Conservation (phyloP, 2,888 invertebrate species). For the Dolichomitus sp. region DNA sequence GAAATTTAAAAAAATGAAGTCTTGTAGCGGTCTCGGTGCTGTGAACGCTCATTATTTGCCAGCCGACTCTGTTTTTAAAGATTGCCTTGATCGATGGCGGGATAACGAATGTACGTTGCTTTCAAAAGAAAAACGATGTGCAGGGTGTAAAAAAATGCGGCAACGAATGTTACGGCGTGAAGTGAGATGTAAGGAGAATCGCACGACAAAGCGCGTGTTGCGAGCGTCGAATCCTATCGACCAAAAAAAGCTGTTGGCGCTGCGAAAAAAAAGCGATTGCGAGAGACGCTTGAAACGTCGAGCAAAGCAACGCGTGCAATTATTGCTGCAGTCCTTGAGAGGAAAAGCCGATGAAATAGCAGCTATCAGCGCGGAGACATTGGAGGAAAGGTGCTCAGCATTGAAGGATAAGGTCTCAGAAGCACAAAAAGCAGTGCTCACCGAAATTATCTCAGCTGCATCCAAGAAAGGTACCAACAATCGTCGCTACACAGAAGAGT, state of each 20-base stretch:
- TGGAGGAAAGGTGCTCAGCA: neutral
- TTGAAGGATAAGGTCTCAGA: neutral
- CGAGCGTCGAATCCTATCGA: conserved; percentile 15
- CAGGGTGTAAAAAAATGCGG: conserved; percentile 20
- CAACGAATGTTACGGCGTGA: conserved; percentile 10
- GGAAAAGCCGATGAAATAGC: conserved; percentile 1
- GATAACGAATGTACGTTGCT: conserved; percentile 35
- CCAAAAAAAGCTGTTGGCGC: conserved; percentile 5
- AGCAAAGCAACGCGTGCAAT: conserved; percentile 2
- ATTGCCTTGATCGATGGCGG: conserved; percentile 20
- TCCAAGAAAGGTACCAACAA: conserved; percentile 7
- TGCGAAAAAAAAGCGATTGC: neutral
- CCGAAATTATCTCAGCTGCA: conserved; percentile 25
- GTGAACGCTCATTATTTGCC: conserved; percentile 27
- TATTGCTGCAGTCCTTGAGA: conserved; percentile 8
- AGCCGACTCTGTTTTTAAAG: conserved; percentile 1
- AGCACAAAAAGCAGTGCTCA: conserved; percentile 5
- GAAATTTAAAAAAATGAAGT: conserved; percentile 24
- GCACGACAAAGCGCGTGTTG: neutral
- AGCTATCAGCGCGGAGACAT: neutral
- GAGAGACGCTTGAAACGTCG: neutral
- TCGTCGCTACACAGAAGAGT: conserved; percentile 49
- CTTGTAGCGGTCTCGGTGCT: conserved; percentile 36
- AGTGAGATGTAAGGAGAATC: neutral
- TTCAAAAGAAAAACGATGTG: conserved; percentile 22